Conservation (phyloP, 2,113 vertebrate species). For the Himantopus leucocephalus region DNA sequence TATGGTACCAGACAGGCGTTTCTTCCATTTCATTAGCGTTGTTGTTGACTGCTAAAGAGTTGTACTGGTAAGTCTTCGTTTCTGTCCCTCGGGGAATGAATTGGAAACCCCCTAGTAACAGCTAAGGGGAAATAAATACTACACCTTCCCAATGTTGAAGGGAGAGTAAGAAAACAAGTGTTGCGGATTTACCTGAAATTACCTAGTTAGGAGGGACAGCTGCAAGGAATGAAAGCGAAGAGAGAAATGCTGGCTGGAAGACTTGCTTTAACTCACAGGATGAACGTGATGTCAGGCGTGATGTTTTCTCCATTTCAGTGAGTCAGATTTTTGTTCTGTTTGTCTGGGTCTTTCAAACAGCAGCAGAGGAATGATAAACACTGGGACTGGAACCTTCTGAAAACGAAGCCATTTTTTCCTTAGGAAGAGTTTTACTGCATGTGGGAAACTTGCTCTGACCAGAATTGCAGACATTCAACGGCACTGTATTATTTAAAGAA, state of each 20-base stretch:
- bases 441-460: not conserved
- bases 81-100: not conserved
- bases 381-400: not conserved
- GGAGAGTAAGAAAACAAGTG: not conserved
- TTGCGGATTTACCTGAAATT: not conserved
- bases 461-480: not conserved
- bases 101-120: not conserved
- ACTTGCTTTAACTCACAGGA: not conserved
- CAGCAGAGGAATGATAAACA: not conserved
- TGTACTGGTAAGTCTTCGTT: not conserved
- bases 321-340: conserved; percentile 2
- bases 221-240: not conserved
- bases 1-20: not conserved
- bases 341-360: not conserved
- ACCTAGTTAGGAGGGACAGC: not conserved
- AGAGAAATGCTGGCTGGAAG: not conserved
- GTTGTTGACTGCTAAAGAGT: not conserved
- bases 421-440: not conserved
- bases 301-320: not conserved
- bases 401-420: not conserved
- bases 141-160: not conserved
- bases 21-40: not conserved
- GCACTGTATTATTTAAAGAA: not conserved
- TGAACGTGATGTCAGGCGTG: not conserved
- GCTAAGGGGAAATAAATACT: not conserved